These are phyloP conservation scores for Mythimna ferrago DNA, from an alignment of 2,888 invertebrate species.

Conservation along the genomic window DNA sequence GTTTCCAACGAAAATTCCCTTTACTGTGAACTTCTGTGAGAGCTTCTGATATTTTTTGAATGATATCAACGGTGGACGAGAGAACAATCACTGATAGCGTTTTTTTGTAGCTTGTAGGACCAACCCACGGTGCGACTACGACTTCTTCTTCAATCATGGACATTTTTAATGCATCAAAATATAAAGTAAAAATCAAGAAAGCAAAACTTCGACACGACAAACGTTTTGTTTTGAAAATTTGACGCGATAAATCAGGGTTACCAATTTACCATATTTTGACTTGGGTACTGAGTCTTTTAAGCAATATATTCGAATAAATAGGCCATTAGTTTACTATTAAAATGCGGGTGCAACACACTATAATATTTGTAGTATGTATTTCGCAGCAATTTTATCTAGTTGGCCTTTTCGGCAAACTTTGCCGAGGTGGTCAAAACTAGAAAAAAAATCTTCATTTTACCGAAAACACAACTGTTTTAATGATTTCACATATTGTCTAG, in stretches of 20 bases:
- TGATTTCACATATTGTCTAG: no score
- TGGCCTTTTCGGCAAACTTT: no score
- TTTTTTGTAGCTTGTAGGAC: slow-evolving; percentile 80
- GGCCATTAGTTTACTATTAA: no score
- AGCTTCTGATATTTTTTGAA: slow-evolving; percentile 81
- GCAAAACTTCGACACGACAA: neutral
- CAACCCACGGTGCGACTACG: slow-evolving; percentile 83
- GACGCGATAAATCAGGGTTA: slow-evolving; percentile 9
- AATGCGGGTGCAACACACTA: no score
- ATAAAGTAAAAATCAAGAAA: neutral
- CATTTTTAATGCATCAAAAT: slow-evolving; percentile 65
- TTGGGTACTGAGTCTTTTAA: no score
- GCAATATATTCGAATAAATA: no score
- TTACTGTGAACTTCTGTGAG: slow-evolving; percentile 79
- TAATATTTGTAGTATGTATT: no score
- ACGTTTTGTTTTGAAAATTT: slow-evolving; percentile 39
- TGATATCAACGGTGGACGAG: slow-evolving; percentile 81
- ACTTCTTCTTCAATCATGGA: slow-evolving; percentile 76
- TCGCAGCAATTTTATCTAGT: no score
- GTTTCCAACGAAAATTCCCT: slow-evolving; percentile 81
- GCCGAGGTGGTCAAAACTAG: no score
- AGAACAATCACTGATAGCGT: slow-evolving; percentile 80
- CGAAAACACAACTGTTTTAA: no score
- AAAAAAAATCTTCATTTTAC: no score
- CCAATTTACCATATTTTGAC: neutral